These are phyloP conservation scores for Eriocheir sinensis DNA, from an alignment of 1,140 invertebrate species.

Conservation along the genomic window DNA sequence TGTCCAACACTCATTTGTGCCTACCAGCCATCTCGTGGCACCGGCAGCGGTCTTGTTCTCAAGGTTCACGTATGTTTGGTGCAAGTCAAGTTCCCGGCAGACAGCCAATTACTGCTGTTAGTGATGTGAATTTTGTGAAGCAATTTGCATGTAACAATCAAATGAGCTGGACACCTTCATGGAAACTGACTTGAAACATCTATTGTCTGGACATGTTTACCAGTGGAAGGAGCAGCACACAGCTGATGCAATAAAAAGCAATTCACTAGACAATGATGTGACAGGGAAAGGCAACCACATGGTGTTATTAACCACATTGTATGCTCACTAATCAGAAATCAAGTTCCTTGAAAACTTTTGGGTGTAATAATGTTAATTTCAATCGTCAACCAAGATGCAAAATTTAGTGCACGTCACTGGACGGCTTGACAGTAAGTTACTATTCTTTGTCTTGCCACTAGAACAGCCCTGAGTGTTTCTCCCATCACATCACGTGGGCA, in stretches of 20 bases:
- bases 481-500: conserved; percentile 54
- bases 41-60: background rate
- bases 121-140: background rate
- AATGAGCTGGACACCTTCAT: conserved; percentile 56
- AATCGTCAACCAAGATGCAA: no score
- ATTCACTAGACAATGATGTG: conserved; percentile 55
- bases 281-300: conserved; percentile 10
- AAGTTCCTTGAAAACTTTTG: background rate
- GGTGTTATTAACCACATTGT: background rate
- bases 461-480: background rate
- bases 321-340: background rate
- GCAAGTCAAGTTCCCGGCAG: background rate
- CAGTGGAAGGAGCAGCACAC: conserved; percentile 64
- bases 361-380: background rate
- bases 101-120: background rate
- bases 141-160: background rate
- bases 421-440: background rate
- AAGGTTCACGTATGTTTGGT: no score
- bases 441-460: background rate
- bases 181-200: conserved; percentile 68
- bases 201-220: conserved; percentile 61
- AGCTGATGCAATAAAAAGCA: conserved; percentile 73
- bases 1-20: conserved; percentile 3
- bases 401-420: no score
- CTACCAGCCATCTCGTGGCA: background rate